Evolutionary conservation across 2,888 invertebrate genomes (phyloP).

Genomic region (Lasioglossum oenotherae): DNA sequence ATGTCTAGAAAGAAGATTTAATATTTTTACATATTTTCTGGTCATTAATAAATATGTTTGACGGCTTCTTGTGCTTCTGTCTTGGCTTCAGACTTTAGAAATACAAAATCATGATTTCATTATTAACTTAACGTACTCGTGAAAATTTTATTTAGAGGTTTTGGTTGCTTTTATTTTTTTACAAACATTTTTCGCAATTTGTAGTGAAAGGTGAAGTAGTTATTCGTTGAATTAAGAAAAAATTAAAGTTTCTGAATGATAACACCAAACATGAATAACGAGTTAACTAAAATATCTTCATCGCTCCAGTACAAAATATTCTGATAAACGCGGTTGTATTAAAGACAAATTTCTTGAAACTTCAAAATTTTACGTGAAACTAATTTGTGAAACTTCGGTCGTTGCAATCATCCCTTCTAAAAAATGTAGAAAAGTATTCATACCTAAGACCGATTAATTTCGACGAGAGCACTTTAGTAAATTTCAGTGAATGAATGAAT

Average conservation of each 20-base stretch:
- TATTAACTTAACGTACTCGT: background rate
- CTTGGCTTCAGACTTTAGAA: no score
- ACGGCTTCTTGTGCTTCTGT: no score
- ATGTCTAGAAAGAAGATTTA: background rate
- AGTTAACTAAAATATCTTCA: no score
- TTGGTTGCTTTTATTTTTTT: background rate
- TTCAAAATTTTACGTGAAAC: background rate
- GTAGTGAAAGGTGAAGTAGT: no score
- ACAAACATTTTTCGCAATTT: no score
- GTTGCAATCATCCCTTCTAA: background rate
- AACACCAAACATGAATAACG: no score
- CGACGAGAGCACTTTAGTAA: background rate
- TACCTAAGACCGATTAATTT: background rate
- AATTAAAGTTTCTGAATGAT: no score
- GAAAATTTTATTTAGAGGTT: no score
- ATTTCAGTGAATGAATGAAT: background rate
- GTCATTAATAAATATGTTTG: background rate
- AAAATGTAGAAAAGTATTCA: background rate
- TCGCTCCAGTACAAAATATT: no score
- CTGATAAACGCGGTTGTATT: no score
- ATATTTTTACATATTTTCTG: background rate
- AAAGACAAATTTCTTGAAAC: background rate
- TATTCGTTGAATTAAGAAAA: no score
- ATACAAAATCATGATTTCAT: background rate
- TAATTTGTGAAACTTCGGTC: background rate